These are phyloP conservation scores for Myotis myotis DNA, from an alignment of 2,797 vertebrate genomes.

Conservation along the genomic window DNA sequence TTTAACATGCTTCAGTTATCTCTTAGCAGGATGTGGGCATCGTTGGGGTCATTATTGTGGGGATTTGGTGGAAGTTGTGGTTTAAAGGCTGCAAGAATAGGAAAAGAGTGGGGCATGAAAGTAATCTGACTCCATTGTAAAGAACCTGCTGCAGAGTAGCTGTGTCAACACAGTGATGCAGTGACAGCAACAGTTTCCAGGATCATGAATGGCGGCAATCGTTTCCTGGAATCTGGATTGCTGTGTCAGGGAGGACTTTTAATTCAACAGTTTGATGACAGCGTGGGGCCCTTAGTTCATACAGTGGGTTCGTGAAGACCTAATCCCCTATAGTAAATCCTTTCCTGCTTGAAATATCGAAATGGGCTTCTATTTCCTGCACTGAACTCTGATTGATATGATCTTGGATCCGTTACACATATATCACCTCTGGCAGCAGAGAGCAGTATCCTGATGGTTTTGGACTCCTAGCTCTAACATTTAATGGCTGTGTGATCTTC, in stretches of 20 bases:
- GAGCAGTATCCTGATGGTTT: not conserved
- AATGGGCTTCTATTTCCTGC: not conserved
- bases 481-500: not conserved
- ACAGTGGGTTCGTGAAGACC: not conserved
- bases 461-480: not conserved
- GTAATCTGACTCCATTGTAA: not conserved
- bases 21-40: not conserved
- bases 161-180: not conserved
- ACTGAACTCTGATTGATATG: not conserved
- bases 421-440: not conserved
- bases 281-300: not conserved
- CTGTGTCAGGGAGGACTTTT: not conserved
- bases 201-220: not conserved
- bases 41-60: not conserved
- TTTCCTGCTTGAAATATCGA: not conserved
- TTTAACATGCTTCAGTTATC: not conserved
- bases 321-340: not conserved
- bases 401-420: not conserved
- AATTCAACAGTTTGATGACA: not conserved
- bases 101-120: not conserved
- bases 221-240: not conserved
- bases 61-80: not conserved
- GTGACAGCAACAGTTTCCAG: not conserved
- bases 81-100: not conserved
- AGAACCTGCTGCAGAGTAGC: not conserved